Evolutionary conservation across 2,797 vertebrate genomes (phyloP).

Genomic region (Sebastes aleutianus): DNA sequence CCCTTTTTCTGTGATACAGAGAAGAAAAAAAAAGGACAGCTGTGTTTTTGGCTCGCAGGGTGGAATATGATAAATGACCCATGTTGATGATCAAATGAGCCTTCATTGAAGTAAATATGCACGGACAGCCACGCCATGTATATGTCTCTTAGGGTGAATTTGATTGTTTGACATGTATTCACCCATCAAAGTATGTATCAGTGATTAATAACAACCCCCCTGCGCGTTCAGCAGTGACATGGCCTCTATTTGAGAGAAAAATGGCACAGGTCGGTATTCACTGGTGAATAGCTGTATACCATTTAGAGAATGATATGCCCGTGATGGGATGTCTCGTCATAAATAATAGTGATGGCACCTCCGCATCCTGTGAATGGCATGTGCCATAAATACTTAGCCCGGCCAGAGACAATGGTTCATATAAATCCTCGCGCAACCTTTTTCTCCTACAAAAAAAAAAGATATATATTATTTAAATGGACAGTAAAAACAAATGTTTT

Average conservation of each 20-base stretch:
- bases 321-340: constrained; percentile 80
- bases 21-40: constrained; percentile 27
- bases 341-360: constrained; percentile 83
- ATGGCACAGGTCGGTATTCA: constrained; percentile 72
- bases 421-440: constrained; percentile 68
- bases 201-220: constrained; percentile 79
- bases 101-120: constrained; percentile 67
- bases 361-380: constrained; percentile 80
- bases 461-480: constrained; percentile 74
- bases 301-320: constrained; percentile 83
- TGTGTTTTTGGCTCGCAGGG: constrained; percentile 33
- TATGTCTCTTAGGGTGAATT: constrained; percentile 62
- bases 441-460: constrained; percentile 27
- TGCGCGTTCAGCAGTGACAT: constrained; percentile 64
- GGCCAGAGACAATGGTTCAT: constrained; percentile 66
- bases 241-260: constrained; percentile 84
- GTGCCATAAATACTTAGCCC: constrained; percentile 82
- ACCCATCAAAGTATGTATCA: constrained; percentile 69
- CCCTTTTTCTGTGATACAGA: constrained; percentile 6
- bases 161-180: constrained; percentile 77
- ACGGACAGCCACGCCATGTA: constrained; percentile 51
- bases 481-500: constrained; percentile 82
- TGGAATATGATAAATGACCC: constrained; percentile 57
- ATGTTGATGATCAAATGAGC: constrained; percentile 62
- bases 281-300: constrained; percentile 77